Conservation (phyloP, 2,888 invertebrate genomes). For the Bedellia somnulentella region DNA sequence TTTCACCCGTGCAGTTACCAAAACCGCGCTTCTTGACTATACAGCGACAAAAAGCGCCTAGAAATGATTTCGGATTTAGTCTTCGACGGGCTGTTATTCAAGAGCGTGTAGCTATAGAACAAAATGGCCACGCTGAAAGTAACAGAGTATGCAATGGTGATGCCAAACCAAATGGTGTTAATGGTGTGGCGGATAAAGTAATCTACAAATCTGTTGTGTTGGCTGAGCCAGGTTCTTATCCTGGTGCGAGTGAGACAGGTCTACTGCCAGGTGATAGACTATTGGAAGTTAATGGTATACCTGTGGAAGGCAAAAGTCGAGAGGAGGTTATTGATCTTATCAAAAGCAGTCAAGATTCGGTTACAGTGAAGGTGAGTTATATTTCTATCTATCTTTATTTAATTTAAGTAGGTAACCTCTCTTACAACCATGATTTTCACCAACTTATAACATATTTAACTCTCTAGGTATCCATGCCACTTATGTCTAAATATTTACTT, state of each 20-base stretch:
- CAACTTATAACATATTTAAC: too few species aligned
- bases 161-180: constrained; percentile 24
- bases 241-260: constrained; percentile 77
- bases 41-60: constrained; percentile 76
- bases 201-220: constrained; percentile 78
- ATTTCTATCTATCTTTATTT: background rate
- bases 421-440: too few species aligned
- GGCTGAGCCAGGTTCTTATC: constrained; percentile 86
- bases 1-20: constrained; percentile 69
- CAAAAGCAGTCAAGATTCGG: constrained; percentile 79
- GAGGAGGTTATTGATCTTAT: constrained; percentile 95
- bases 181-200: constrained; percentile 38
- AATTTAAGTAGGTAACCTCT: too few species aligned
- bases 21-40: constrained; percentile 76
- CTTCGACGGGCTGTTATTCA: constrained; percentile 84
- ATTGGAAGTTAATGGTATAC: constrained; percentile 85
- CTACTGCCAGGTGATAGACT: constrained; percentile 93
- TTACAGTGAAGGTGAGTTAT: constrained; percentile 77
- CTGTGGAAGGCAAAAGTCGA: constrained; percentile 81
- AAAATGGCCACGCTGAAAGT: constrained; percentile 21
- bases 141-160: constrained; percentile 20
- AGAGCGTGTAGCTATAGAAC: constrained; percentile 62
- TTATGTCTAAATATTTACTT: too few species aligned
- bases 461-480: too few species aligned
- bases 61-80: constrained; percentile 93